Conservation (phyloP, 1,140 invertebrate species). For the Diplogasteroides magnus region DNA sequence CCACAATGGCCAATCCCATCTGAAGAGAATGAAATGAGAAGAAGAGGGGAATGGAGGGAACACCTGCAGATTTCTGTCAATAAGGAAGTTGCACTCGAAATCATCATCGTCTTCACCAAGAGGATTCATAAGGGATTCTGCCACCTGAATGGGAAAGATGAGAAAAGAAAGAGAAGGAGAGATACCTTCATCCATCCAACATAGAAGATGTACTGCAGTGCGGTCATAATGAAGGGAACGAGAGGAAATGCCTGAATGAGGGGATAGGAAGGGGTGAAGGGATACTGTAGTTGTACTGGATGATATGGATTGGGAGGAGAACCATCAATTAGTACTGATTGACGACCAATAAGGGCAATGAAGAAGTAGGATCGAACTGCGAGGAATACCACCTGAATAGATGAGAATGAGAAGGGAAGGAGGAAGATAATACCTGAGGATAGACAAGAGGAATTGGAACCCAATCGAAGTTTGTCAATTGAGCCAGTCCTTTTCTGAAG, state of each 20-base stretch:
- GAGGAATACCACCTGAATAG: slow-evolving; percentile 53
- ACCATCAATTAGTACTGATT: slow-evolving; percentile 33
- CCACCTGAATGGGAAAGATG: slow-evolving; percentile 1
- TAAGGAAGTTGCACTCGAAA: slow-evolving; percentile 28
- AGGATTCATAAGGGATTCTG: slow-evolving; percentile 12
- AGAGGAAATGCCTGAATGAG: slow-evolving; percentile 16
- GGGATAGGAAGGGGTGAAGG: slow-evolving; percentile 3
- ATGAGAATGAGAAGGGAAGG: not conserved
- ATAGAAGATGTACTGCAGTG: slow-evolving; percentile 42
- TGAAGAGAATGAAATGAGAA: not conserved
- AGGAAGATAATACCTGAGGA: slow-evolving; percentile 30
- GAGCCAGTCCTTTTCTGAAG: slow-evolving; percentile 40
- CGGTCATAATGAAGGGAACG: slow-evolving; percentile 29
- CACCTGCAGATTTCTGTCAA: slow-evolving; percentile 23
- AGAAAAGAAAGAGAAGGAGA: slow-evolving; percentile 9
- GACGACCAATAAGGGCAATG: slow-evolving; percentile 31
- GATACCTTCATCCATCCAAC: slow-evolving; percentile 47
- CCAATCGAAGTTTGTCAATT: slow-evolving; percentile 52
- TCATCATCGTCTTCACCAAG: slow-evolving; percentile 28
- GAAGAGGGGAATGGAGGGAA: not conserved
- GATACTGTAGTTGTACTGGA: slow-evolving; percentile 9
- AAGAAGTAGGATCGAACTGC: slow-evolving; percentile 37
- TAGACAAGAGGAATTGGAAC: slow-evolving; percentile 51
- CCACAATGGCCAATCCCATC: slow-evolving; percentile 17
- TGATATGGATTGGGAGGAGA: not conserved